Base-by-base conservation (phyloP, 2,888 invertebrate genomes). In the Geotrupes spiniger region DNA sequence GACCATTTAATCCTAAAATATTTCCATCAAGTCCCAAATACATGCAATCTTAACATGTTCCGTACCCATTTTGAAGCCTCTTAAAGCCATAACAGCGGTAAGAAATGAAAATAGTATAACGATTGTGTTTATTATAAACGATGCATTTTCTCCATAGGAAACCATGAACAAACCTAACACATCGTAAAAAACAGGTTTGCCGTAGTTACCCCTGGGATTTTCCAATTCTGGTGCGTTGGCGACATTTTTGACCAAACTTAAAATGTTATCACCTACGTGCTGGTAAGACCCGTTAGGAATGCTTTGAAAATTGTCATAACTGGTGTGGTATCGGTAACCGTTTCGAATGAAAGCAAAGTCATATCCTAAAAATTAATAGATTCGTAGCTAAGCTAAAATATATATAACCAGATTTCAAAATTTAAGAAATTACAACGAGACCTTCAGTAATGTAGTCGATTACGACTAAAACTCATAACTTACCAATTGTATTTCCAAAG, bases 301-400 rank as follows among this genome's bases (percentile, higher is more conserved):
- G 46, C 67, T 66, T 6, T 67, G 58, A 48, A 77, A 74, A 28
- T 73, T 71, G 63, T 85, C 85, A 46, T 68, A 71, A 51, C 76
- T 77, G 1, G 84, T 85, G 61, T 85, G 84, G 61, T 85, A 85
- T 1, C 82, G 74, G 68, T 82, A 85, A 8, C 84, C 84, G 69
- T 82, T 79, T 53, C 75, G 74, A 31, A 77, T 75, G 65, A 81
- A 83, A 1, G 84, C 84, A 62, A 84, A 77, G 65, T 84, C 84
- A 36, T 82, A 63, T 31, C 82, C 83, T 77, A 63, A 36, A 54
- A 47, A n/a, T n/a, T n/a, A n/a, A n/a, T n/a, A n/a, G n/a, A n/a
- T n/a, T n/a, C n/a, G n/a, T n/a, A n/a, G n/a, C n/a, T n/a, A n/a
- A n/a, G n/a, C n/a, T n/a, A n/a, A n/a, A n/a, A n/a, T n/a, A n/a